Conservation (phyloP, 2,797 vertebrate species). For the Poecilia velifera region DNA sequence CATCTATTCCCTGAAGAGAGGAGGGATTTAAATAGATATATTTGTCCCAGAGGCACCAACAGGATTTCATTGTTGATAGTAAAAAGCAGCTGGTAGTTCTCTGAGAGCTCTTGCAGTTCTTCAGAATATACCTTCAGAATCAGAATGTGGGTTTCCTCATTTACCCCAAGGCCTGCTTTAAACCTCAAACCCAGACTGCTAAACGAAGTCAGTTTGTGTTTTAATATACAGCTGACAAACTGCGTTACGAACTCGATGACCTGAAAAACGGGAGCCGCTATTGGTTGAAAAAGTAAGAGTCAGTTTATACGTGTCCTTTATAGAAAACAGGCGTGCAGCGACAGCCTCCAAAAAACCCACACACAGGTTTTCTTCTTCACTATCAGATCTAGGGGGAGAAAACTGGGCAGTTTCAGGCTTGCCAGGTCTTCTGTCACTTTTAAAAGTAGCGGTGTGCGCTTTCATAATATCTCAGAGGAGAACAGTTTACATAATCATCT, state of each 20-base stretch:
- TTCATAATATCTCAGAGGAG: slow-evolving; percentile 27
- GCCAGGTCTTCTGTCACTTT: slow-evolving; percentile 14
- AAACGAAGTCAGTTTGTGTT: slow-evolving; percentile 20
- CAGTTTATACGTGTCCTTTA: slow-evolving; percentile 15
- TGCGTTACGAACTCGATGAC: slow-evolving; percentile 59
- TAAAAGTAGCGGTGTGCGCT: slow-evolving; percentile 19
- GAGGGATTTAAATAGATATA: neutral
- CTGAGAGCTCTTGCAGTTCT: neutral
- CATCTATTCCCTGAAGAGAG: slow-evolving; percentile 15
- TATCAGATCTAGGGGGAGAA: neutral
- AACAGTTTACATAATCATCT: slow-evolving; percentile 13
- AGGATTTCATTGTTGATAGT: slow-evolving; percentile 22
- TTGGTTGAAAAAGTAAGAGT: slow-evolving; percentile 44
- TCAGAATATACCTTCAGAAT: neutral
- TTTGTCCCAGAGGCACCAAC: slow-evolving; percentile 6
- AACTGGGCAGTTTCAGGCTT: slow-evolving; percentile 4
- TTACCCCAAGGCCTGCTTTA: slow-evolving; percentile 33
- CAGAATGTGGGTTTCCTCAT: neutral
- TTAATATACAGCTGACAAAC: slow-evolving; percentile 51
- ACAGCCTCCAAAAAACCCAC: slow-evolving; percentile 19
- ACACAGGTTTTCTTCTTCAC: slow-evolving; percentile 8
- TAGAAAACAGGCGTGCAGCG: slow-evolving; percentile 1
- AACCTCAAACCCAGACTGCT: slow-evolving; percentile 13
- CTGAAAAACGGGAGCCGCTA: slow-evolving; percentile 32
- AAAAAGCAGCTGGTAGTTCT: slow-evolving; percentile 26